Conservation (phyloP, 2,888 invertebrate species). For the Oxystoma pomonae region DNA sequence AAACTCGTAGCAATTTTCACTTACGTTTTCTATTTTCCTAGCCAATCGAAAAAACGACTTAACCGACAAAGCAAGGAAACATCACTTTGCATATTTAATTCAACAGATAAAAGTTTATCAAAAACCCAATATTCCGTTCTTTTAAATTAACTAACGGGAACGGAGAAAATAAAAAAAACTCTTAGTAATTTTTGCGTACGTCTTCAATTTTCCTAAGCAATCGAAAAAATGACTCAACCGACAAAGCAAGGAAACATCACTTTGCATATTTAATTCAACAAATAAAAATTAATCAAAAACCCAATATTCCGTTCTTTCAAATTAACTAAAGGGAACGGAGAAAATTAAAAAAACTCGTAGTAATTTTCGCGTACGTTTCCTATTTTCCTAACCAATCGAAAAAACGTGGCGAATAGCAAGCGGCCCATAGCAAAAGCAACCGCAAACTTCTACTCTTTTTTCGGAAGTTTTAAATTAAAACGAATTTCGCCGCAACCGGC, state of each 20-base stretch:
- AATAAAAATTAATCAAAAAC: no score
- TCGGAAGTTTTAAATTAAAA: not conserved
- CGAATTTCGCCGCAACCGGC: not conserved
- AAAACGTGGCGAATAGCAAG: no score
- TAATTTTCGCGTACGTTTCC: not conserved
- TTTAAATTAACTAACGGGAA: no score
- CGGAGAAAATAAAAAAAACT: not conserved
- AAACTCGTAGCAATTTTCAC: not conserved
- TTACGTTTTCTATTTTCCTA: not conserved
- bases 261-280: no score
- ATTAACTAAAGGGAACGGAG: no score
- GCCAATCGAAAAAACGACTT: not conserved
- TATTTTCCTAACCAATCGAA: not conserved
- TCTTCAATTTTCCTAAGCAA: not conserved
- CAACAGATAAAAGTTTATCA: no score
- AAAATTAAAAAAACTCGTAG: not conserved
- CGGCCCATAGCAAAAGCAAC: no score
- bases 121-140: no score
- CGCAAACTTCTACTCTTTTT: not conserved
- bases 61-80: no score
- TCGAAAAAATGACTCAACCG: not conserved
- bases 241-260: no score
- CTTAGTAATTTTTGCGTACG: not conserved
- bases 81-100: no score
- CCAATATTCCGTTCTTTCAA: no score